Conservation (phyloP, 2,113 vertebrate genomes). For the Embiotoca jacksoni region DNA sequence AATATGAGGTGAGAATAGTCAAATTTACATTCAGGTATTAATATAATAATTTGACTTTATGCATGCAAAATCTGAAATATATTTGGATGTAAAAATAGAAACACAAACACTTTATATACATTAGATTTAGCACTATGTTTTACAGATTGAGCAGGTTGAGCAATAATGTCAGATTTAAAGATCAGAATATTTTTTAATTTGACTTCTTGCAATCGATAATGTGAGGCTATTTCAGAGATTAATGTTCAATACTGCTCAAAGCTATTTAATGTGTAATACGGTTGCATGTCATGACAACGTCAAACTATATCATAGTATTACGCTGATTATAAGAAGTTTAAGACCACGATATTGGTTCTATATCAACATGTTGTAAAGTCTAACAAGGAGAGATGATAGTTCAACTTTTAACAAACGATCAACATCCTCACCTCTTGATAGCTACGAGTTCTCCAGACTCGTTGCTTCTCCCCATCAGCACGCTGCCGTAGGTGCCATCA, state of each 20-base stretch:
- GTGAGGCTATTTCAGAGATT: too few species aligned
- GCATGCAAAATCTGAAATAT: neutral
- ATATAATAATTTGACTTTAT: neutral
- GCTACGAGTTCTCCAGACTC: slow-evolving; percentile 97
- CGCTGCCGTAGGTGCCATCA: slow-evolving; percentile 96
- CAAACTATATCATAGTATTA: neutral
- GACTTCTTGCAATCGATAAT: neutral
- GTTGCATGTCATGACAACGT: neutral
- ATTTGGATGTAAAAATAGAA: neutral
- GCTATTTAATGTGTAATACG: neutral
- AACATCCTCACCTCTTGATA: slow-evolving; percentile 91
- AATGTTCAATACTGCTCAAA: too few species aligned
- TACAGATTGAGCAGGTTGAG: too few species aligned
- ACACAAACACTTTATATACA: neutral
- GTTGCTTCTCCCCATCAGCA: slow-evolving; percentile 96
- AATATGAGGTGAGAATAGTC: too few species aligned
- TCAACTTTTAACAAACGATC: neutral
- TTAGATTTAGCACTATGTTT: too few species aligned
- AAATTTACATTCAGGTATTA: too few species aligned
- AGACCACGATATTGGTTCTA: neutral
- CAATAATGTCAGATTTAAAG: neutral
- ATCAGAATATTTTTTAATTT: neutral
- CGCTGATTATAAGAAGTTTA: neutral
- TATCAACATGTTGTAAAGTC: neutral
- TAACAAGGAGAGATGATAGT: neutral